phyloP scores from a whole-genome alignment of 2,113 vertebrate genomes.

The Glaucidium brasilianum region DNA sequence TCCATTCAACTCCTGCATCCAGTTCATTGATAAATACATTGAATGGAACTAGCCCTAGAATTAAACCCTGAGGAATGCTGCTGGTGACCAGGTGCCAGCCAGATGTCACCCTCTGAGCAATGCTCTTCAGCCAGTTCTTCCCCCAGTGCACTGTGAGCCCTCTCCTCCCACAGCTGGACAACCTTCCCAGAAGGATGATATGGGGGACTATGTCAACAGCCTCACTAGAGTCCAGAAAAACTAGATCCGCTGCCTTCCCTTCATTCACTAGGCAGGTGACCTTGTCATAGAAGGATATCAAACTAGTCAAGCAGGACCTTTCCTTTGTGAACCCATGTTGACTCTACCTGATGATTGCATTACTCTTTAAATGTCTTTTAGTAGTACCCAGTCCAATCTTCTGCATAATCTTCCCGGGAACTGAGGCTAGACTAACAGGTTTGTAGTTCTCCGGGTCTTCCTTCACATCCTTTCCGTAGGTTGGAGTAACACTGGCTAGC shows the following conservation, averaged over 20 bases:
- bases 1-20: neutral
- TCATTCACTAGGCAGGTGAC: neutral
- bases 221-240: neutral
- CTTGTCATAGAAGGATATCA: neutral
- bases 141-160: neutral
- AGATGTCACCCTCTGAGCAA: neutral
- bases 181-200: neutral
- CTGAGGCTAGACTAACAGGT: neutral
- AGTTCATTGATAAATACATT: neutral
- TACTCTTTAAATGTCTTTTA: neutral
- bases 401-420: neutral
- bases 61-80: neutral
- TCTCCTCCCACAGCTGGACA: neutral
- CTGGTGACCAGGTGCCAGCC: neutral
- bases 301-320: neutral
- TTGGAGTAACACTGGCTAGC: neutral
- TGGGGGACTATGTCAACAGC: neutral
- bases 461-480: neutral
- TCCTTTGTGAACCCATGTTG: neutral
- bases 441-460: neutral
- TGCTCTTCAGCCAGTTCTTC: neutral
- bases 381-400: neutral
- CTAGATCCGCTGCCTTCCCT: neutral
- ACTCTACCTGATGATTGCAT: neutral
- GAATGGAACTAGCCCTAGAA: fast-evolving